Evolutionary conservation across 1,140 invertebrate genomes (phyloP), one percentile per base, ranked within the genome.

Genomic region (Notospermus geniculatus): DNA sequence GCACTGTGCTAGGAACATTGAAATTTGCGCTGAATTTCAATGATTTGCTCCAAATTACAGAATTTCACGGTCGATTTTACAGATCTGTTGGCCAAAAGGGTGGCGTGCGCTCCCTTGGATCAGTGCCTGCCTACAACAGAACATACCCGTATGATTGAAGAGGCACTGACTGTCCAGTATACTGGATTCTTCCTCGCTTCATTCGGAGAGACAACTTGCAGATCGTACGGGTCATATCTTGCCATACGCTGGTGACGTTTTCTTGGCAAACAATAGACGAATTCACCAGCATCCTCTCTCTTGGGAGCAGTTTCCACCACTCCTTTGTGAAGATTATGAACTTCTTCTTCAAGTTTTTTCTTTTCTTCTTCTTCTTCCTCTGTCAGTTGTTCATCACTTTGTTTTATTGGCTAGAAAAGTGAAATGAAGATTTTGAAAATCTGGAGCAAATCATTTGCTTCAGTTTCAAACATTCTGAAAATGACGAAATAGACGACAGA

Each of bases 141-240:
- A 7, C 67, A 64, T 68, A 80, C 78, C 72, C 65, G 71, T 2
- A 73, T 77, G 1, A 80, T 68, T 59, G 64, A 74, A 9, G 77
- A 77, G 9, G 78, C 76, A 74, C 70, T 77, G 23, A 77, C 67
- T 2, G 77, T 79, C 65, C 73, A 79, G 68, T 78, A 80, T 15
- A 77, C 62, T 23, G 57, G 59, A 11, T 70, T 50, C 22, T 60
- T 39, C n/a, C 72, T 57, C 7, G 78, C 77, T 46, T 70, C 69
- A 64, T 77, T 74, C 7, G 73, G 65, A 2, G 78, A 76, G 1
- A 80, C 78, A 39, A 78, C 67, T 55, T 76, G 67, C 4, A 80
- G 70, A 61, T 78, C 71, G 68, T 78, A 80, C 0, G 78, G 78
- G 59, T 79, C 70, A 58, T 77, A 78, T 5, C 69, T 59, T 9